A percentile compares a stretch with the other conserved stretches of the same genome.
These are phyloP conservation scores for Sciurus niger DNA, from an alignment of 2,113 vertebrate genomes.

Conservation along the genomic window DNA sequence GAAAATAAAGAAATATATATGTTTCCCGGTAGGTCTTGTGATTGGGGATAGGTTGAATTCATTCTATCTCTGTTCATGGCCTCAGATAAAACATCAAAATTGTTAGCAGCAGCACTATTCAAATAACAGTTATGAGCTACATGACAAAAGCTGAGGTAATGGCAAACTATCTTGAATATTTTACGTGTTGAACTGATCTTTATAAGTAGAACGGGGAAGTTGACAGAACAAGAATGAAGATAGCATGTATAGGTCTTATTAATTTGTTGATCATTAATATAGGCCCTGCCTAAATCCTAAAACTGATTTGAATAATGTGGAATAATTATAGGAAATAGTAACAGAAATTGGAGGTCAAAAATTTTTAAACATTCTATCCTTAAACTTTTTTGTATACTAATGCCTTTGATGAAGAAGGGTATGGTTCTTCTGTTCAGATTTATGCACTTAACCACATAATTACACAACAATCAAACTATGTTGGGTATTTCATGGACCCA, in stretches of 20 bases:
- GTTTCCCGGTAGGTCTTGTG: background rate
- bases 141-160: background rate
- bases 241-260: background rate
- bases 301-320: background rate
- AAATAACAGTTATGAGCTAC: background rate
- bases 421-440: background rate
- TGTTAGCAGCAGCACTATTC: background rate
- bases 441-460: background rate
- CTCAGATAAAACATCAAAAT: background rate
- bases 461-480: background rate
- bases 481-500: background rate
- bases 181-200: background rate
- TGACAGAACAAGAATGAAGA: background rate
- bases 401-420: background rate
- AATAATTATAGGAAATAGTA: background rate
- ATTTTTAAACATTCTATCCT: background rate
- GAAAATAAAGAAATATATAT: background rate
- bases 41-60: background rate
- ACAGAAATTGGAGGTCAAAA: background rate
- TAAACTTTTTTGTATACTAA: background rate
- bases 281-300: background rate
- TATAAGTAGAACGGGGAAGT: background rate
- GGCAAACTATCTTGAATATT: background rate
- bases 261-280: background rate
- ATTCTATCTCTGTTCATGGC: background rate